A percentile compares a stretch with the other conserved stretches of the same genome.
Conservation (phyloP, 2,888 invertebrate species). For the Dicyrtomina minuta region DNA sequence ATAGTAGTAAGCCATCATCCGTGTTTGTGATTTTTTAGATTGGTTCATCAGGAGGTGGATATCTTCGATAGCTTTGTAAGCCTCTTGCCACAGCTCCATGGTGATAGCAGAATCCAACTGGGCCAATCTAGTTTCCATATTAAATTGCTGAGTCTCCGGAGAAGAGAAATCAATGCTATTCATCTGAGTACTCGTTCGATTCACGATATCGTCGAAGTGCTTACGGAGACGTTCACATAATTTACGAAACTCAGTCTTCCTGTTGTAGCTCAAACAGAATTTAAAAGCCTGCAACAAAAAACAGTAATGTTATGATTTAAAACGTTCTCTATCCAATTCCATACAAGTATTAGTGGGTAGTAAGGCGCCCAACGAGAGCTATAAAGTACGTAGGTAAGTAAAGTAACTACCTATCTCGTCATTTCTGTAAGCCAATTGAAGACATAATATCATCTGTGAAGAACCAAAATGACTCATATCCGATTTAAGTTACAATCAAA, state of each 20-base stretch:
- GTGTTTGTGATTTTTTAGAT: constrained; percentile 93
- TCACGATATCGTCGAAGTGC: constrained; percentile 94
- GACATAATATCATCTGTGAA: too few species aligned
- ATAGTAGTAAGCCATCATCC: constrained; percentile 98
- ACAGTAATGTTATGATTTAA: not conserved
- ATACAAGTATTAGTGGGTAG: too few species aligned
- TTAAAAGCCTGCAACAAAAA: constrained; percentile 79
- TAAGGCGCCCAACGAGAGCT: too few species aligned
- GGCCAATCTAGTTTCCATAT: too few species aligned
- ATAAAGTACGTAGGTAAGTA: too few species aligned
- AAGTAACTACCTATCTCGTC: too few species aligned
- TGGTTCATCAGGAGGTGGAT: constrained; percentile 94
- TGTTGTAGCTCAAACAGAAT: constrained; percentile 94
- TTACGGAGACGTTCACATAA: constrained; percentile 95
- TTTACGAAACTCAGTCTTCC: constrained; percentile 98
- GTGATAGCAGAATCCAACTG: constrained; percentile 97
- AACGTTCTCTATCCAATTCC: too few species aligned
- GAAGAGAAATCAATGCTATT: too few species aligned
- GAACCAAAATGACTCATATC: too few species aligned
- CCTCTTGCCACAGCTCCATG: constrained; percentile 99
- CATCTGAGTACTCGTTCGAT: constrained; percentile 80
- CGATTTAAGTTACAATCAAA: too few species aligned
- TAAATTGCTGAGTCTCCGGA: too few species aligned
- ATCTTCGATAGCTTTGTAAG: constrained; percentile 98
- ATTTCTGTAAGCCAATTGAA: too few species aligned